phyloP scores from a whole-genome alignment of 2,113 vertebrate genomes.

The Litocranius walleri region DNA sequence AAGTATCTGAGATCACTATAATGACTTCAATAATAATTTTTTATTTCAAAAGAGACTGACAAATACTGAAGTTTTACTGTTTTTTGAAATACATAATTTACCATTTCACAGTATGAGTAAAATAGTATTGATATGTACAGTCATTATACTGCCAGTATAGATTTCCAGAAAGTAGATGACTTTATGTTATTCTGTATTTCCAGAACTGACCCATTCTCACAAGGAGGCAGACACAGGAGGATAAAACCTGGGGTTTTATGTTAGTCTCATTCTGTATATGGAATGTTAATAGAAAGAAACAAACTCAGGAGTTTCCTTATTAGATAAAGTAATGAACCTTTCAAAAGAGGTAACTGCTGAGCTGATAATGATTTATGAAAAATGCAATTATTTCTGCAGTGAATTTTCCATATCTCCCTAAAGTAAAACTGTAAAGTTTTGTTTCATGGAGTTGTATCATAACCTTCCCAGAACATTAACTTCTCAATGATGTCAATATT shows the following conservation, averaged over 20 bases:
- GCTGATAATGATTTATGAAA: not conserved
- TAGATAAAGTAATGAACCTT: not conserved
- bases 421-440: not conserved
- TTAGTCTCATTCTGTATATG: not conserved
- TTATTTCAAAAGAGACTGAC: not conserved
- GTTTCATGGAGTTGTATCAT: not conserved
- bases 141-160: not conserved
- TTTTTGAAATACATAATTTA: not conserved
- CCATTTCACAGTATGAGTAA: not conserved
- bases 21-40: not conserved
- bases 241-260: not conserved
- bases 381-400: not conserved
- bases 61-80: not conserved
- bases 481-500: too few species aligned
- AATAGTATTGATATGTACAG: not conserved
- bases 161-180: not conserved
- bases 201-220: not conserved
- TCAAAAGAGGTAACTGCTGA: not conserved
- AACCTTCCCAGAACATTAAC: not conserved
- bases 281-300: not conserved
- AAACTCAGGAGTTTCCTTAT: not conserved
- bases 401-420: too few species aligned
- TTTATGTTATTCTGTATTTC: not conserved
- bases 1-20: not conserved
- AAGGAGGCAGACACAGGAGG: not conserved